A percentile compares a stretch with the other conserved stretches of the same genome.
These are phyloP conservation scores for Monopterus albus DNA, from an alignment of 2,113 vertebrate species.

Conservation along the genomic window DNA sequence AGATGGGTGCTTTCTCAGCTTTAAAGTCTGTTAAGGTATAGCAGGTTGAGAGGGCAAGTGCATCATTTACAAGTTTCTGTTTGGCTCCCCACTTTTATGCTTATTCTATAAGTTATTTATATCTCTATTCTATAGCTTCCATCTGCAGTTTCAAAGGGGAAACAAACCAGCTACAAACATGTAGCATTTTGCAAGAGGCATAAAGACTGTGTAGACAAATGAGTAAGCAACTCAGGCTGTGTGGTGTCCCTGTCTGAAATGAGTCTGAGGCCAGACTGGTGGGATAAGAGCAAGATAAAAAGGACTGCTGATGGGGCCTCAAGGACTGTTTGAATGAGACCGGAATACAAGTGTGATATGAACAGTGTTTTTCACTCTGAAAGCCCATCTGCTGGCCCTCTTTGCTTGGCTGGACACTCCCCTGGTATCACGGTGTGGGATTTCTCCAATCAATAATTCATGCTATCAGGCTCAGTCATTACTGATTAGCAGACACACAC, in stretches of 20 bases:
- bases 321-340: slow-evolving; percentile 52
- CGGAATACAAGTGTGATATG: slow-evolving; percentile 32
- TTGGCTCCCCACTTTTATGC: slow-evolving; percentile 2
- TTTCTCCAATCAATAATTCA: slow-evolving; percentile 57
- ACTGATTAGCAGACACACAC: slow-evolving; percentile 47
- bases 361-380: slow-evolving; percentile 37
- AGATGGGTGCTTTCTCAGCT: slow-evolving; percentile 62
- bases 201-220: slow-evolving; percentile 40
- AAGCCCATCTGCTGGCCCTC: slow-evolving; percentile 16
- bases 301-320: slow-evolving; percentile 49
- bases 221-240: background rate
- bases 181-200: slow-evolving; percentile 11
- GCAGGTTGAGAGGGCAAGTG: slow-evolving; percentile 22
- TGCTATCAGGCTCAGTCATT: slow-evolving; percentile 31
- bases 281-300: slow-evolving; percentile 64
- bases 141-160: slow-evolving; percentile 10
- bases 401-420: slow-evolving; percentile 39
- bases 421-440: slow-evolving; percentile 28
- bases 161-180: background rate
- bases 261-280: slow-evolving; percentile 42
- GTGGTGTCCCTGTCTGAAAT: slow-evolving; percentile 42
- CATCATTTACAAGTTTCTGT: slow-evolving; percentile 4
- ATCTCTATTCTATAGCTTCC: background rate
- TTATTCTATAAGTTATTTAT: no score
- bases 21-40: slow-evolving; percentile 61